Base-by-base conservation (phyloP, 2,113 vertebrate genomes). In the Herpetotheres cachinnans region DNA sequence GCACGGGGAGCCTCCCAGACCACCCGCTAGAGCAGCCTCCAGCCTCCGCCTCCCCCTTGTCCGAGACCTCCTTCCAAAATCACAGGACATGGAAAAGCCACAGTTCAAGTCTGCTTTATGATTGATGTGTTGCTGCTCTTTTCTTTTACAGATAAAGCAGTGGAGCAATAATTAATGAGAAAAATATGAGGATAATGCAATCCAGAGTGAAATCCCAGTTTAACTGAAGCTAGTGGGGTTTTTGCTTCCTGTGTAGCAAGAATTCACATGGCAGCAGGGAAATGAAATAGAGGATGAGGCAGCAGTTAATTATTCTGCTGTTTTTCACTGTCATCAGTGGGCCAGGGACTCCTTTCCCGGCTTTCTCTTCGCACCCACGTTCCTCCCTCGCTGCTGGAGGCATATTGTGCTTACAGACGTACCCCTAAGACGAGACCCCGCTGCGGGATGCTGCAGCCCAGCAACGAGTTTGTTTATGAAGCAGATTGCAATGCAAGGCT, bases 351-450 rank as follows among this genome's bases (percentile, higher is more conserved):
- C 40, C 40, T 62, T 16, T 56, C 40, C 15, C 0, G 0, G 11
- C 50, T 74, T 70, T n/a, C 25, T 36, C 9, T n/a, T 52, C 80
- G 58, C 63, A 66, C 21, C 49, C 40, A 34, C 0, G 0, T 82
- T 49, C 66, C 24, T 69, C 49, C 74, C 50, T 54, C 63, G 79
- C 79, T 88, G 62, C 71, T 49, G 66, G 49, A 73, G 24, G 36
- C 55, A 10, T 14, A 13, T 34, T 0, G 0, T 6, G 15, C 79
- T 54, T 44, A 29, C 42, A 44, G 50, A 52, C 7, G 3, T 2
- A 7, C 32, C 16, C 54, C 46, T 13, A 27, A 11, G 70, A 87
- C 1, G 1, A 36, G 66, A 83, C 22, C 59, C 65, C 6, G 5
- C 50, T 40, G 55, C 1, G 1, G 49, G 66, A 70, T 44, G 58